Conservation (phyloP, 2,888 invertebrate genomes). For the Metalampra italica region DNA sequence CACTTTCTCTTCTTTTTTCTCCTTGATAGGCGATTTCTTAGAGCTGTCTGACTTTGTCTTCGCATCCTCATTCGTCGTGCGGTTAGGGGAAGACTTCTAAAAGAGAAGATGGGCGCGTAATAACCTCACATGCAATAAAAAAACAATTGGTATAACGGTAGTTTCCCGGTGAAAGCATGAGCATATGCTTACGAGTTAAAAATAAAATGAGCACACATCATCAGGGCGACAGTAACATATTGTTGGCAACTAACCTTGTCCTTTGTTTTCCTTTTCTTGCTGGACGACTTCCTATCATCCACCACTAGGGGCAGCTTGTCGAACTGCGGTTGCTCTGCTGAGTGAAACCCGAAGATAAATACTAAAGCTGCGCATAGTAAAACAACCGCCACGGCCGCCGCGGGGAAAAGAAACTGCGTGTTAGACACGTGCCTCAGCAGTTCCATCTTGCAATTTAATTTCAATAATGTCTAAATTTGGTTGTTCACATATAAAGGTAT, state of each 20-base stretch:
- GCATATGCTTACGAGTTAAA: constrained; percentile 70
- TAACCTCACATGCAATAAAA: neutral
- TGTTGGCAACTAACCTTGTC: constrained; percentile 81
- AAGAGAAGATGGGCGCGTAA: constrained; percentile 15
- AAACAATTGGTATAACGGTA: constrained; percentile 7
- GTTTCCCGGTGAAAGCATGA: constrained; percentile 39
- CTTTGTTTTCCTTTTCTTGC: constrained; percentile 83
- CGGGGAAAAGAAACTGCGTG: constrained; percentile 76
- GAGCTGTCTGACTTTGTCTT: constrained; percentile 78
- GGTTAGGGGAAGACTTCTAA: constrained; percentile 81
- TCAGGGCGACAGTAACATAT: constrained; percentile 37
- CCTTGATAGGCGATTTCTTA: constrained; percentile 77
- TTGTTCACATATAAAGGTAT: constrained; percentile 67
- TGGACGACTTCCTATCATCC: constrained; percentile 83
- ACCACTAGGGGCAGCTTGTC: constrained; percentile 81
- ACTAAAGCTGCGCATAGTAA: constrained; percentile 85
- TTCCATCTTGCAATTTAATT: constrained; percentile 74
- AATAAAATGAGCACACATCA: constrained; percentile 68
- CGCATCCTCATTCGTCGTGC: constrained; percentile 76
- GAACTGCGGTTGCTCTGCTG: constrained; percentile 88
- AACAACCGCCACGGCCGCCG: constrained; percentile 81
- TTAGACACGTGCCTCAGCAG: constrained; percentile 77
- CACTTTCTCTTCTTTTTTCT: constrained; percentile 77
- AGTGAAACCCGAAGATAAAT: constrained; percentile 88
- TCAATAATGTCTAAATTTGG: constrained; percentile 47